Percentiles rank a stretch among this genome's conserved stretches.
Conservation (phyloP, 2,113 vertebrate species). For the Plotosus lineatus region DNA sequence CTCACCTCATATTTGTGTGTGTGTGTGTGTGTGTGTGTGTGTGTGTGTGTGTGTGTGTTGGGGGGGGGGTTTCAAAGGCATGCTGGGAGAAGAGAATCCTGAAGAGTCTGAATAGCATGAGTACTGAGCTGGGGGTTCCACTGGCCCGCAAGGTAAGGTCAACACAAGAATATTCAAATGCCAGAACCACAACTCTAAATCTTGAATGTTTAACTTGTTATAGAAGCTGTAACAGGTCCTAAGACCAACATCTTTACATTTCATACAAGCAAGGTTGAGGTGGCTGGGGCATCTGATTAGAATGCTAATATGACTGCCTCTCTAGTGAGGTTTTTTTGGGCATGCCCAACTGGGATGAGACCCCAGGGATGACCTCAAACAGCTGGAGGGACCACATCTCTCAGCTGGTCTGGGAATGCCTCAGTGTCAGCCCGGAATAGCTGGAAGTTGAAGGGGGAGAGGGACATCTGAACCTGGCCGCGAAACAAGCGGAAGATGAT, state of each 20-base stretch:
- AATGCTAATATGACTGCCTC: too few species aligned
- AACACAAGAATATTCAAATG: neutral
- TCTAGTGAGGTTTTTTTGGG: too few species aligned
- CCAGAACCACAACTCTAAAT: neutral
- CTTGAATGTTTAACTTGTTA: neutral
- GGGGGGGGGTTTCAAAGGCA: slow-evolving; percentile 72
- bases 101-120: slow-evolving; percentile 98
- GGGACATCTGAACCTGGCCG: too few species aligned
- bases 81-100: slow-evolving; percentile 95
- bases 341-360: too few species aligned
- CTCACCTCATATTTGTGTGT: slow-evolving; percentile 10
- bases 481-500: too few species aligned
- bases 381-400: too few species aligned
- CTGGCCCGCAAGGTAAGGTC: slow-evolving; percentile 84
- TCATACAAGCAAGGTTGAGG: neutral
- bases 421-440: too few species aligned
- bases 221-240: too few species aligned
- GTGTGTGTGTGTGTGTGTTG: neutral
- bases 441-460: too few species aligned
- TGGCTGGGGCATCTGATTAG: too few species aligned
- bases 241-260: neutral
- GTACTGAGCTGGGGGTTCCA: slow-evolving; percentile 87
- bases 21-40: neutral
- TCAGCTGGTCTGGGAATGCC: too few species aligned
- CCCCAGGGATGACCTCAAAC: too few species aligned